Evolutionary conservation across 23 tunicate genomes (phyloP).

Genomic region (Pegea sp.): DNA sequence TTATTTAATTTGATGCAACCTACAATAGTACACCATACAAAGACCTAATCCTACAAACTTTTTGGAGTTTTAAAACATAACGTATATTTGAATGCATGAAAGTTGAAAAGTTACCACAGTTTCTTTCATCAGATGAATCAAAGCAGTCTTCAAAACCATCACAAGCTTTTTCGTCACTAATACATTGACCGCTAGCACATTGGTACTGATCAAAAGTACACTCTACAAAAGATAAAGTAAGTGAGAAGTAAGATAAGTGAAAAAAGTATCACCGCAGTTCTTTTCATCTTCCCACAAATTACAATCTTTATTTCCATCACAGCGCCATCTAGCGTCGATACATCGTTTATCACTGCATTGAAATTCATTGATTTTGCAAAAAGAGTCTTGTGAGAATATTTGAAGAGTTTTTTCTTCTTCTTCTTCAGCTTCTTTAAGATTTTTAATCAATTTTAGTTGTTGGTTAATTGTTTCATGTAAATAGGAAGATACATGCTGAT

Average conservation of each 20-base stretch:
- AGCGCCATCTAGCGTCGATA: slow-evolving; percentile 44
- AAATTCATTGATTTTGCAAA: no score
- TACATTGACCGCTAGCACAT: slow-evolving; percentile 46
- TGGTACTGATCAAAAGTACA: slow-evolving; percentile 22
- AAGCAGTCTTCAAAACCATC: slow-evolving; percentile 59
- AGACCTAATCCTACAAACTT: no score
- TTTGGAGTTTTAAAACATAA: no score
- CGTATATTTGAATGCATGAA: no score
- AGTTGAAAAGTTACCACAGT: slow-evolving; percentile 45
- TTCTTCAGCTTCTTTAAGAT: no score
- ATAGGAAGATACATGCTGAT: no score
- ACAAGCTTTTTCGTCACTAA: slow-evolving; percentile 10
- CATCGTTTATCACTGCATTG: slow-evolving; percentile 22
- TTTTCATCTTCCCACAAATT: slow-evolving; percentile 49
- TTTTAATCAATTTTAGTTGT: no score
- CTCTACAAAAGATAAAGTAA: slow-evolving; percentile 6
- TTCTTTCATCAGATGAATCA: slow-evolving; percentile 50
- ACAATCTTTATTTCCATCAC: slow-evolving; percentile 73
- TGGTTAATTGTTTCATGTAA: no score
- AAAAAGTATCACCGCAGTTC: slow-evolving; percentile 22
- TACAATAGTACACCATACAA: no score
- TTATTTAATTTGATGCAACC: no score
- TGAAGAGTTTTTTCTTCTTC: no score
- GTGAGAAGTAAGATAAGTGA: background rate
- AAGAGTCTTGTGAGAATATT: no score